Base-by-base conservation (phyloP, 2,888 invertebrate species). In the Pollenia labialis region DNA sequence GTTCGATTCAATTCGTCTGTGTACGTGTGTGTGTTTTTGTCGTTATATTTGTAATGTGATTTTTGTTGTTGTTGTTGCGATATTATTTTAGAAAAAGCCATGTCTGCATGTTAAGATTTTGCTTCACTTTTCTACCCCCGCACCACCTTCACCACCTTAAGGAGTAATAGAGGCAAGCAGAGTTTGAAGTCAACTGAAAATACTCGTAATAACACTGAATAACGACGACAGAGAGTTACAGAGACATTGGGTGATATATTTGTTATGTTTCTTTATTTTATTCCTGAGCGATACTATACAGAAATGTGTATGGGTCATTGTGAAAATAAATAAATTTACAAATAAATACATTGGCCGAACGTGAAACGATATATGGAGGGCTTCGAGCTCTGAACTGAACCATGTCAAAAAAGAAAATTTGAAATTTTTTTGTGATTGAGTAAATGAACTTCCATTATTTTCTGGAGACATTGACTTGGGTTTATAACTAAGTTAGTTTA, bases 261-360 rank as follows among this genome's bases (percentile, higher is more conserved):
- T 72, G 71, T 66, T 85, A 52, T 81, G 58, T 77, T 79, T 72
- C 58, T 68, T 75, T 85, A 69, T 74, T 84, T 85, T 75, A 62
- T 81, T 76, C 42, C 69, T 54, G 42, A 52, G 32, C 44, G 32
- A 32, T 32, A 32, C 32, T 32, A 32, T 32, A 32, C 23, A 50
- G 18, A 80, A 54, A 32, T 72, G 46, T 54, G 66, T 81, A 81
- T 75, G 74, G 81, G 80, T 62, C 71, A 54, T 62, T 60, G 11
- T 7, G 12, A 68, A n/a, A 68, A 40, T 9, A 44, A 75, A 40
- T 18, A 23, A 23, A 16, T 18, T 32, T 0, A 32, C 6, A 32
- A 32, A 32, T 32, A 32, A 32, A 32, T 32, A 32, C 32, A 32
- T 32, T 32, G 32, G 32, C 0, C 32, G 32, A 32, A 32, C 6